Evolutionary conservation across 2,113 vertebrate genomes (phyloP).

Genomic region (Melanerpes aurifrons): DNA sequence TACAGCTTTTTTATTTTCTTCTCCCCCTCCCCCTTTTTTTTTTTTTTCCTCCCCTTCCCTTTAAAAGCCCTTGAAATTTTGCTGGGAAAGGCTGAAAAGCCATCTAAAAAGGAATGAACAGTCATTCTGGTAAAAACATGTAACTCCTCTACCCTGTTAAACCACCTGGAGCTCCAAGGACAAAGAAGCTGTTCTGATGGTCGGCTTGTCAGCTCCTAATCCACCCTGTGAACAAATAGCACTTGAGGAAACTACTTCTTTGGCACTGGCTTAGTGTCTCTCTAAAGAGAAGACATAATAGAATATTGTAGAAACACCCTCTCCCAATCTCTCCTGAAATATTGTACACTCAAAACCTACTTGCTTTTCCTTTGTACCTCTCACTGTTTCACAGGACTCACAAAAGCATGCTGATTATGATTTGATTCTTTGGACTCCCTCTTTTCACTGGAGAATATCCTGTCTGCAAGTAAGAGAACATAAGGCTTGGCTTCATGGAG

Average conservation of each 20-base stretch:
- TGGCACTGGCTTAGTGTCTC: conserved; percentile 1
- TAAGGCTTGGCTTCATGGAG: not conserved
- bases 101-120: conserved; percentile 36
- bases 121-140: conserved; percentile 5
- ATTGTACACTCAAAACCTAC: conserved; percentile 25
- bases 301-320: conserved; percentile 15
- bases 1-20: not conserved
- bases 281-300: conserved; percentile 56
- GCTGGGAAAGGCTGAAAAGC: not conserved
- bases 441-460: not conserved
- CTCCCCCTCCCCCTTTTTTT: not conserved
- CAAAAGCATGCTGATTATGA: conserved; percentile 43
- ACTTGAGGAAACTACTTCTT: conserved; percentile 26
- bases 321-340: conserved; percentile 46
- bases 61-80: conserved; percentile 12
- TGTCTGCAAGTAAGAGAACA: not conserved
- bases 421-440: conserved; percentile 24
- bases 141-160: conserved; percentile 18
- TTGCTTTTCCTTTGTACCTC: conserved; percentile 19
- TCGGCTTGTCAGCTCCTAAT: conserved; percentile 47
- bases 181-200: conserved; percentile 60
- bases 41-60: not conserved
- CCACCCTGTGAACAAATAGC: conserved; percentile 61
- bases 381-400: conserved; percentile 10
- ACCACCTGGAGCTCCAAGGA: conserved; percentile 64